Conservation (phyloP, 2,888 invertebrate species). For the Apamea monoglypha region DNA sequence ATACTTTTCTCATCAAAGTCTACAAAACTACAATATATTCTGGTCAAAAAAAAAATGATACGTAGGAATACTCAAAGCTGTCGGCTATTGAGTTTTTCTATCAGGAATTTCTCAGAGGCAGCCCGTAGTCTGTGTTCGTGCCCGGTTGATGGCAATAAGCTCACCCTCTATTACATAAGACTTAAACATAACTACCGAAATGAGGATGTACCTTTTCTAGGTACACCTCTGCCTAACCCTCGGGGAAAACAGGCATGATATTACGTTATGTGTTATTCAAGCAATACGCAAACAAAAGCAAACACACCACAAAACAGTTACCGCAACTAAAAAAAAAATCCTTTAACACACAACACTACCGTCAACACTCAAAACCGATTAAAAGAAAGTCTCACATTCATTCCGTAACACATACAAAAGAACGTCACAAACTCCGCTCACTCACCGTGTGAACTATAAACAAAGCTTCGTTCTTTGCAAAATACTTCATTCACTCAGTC, state of each 20-base stretch:
- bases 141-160: too few relatives aligned
- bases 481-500: conserved; percentile 55
- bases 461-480: conserved; percentile 44
- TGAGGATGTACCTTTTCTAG: too few relatives aligned
- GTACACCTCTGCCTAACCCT: too few relatives aligned
- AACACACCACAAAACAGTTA: not conserved
- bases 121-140: not conserved
- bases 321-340: not conserved
- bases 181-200: too few relatives aligned
- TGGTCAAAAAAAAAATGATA: not conserved
- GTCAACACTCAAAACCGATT: conserved; percentile 47
- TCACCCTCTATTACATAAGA: too few relatives aligned
- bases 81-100: too few relatives aligned
- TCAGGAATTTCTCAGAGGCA: not conserved
- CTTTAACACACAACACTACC: conserved; percentile 14
- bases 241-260: not conserved
- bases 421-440: conserved; percentile 27
- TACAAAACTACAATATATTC: not conserved
- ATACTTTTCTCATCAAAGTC: not conserved
- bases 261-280: not conserved
- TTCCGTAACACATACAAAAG: conserved; percentile 39
- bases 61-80: not conserved
- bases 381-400: conserved; percentile 31
- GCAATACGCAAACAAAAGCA: not conserved
- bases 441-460: conserved; percentile 42